These are phyloP conservation scores for Caenorhabditis sulstoni DNA, from an alignment of 2,888 invertebrate species.

Conservation along the genomic window DNA sequence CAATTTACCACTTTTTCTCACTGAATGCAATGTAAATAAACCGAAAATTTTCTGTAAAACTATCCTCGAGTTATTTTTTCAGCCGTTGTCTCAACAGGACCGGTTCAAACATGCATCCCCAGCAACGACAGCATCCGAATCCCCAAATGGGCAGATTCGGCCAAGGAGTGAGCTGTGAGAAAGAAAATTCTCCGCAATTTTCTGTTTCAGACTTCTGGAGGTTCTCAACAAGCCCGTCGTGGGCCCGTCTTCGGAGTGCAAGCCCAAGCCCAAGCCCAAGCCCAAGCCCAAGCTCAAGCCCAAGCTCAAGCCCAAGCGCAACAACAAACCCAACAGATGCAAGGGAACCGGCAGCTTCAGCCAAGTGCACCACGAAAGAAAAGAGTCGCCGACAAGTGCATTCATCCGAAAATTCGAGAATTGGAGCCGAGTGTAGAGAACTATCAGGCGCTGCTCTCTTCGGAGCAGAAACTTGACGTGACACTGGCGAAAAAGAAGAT, in stretches of 20 bases:
- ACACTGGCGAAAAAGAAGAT: slow-evolving; percentile 97
- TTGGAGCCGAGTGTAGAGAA: slow-evolving; percentile 99
- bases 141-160: too few species aligned
- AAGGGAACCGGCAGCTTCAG: slow-evolving; percentile 21
- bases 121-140: slow-evolving; percentile 28
- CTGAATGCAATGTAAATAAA: background rate
- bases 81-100: background rate
- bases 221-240: slow-evolving; percentile 45
- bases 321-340: too few species aligned
- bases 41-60: background rate
- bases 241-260: slow-evolving; percentile 27
- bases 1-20: background rate
- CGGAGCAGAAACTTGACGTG: slow-evolving; percentile 96
- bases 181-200: background rate
- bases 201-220: slow-evolving; percentile 6
- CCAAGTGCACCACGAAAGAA: too few species aligned
- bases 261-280: too few species aligned
- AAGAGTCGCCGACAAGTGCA: slow-evolving; percentile 78
- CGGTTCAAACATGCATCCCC: slow-evolving; percentile 13
- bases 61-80: background rate
- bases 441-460: slow-evolving; percentile 98
- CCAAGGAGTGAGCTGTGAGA: too few species aligned
- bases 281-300: too few species aligned
- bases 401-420: slow-evolving; percentile 83
- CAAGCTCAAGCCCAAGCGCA: too few species aligned